A percentile compares a stretch with the other conserved stretches of the same genome.
Evolutionary conservation across 1,140 invertebrate species (phyloP).

Genomic region (Calosoma granatense): DNA sequence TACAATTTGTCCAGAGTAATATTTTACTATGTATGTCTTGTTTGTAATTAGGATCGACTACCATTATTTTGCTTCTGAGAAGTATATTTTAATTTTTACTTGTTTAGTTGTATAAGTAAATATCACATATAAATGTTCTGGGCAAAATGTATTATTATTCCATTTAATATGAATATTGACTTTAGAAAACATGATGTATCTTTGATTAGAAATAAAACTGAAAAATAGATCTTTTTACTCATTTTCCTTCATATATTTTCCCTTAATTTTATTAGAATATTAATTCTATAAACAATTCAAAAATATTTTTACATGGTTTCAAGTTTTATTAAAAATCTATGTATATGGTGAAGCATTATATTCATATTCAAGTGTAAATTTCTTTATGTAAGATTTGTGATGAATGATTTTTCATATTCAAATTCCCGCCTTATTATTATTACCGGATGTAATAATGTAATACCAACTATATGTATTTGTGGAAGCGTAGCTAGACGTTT

Average conservation of each 20-base stretch:
- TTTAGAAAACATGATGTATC: conserved; percentile 37
- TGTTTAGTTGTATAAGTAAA: conserved; percentile 15
- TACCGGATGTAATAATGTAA: too few relatives aligned
- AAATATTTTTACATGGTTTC: too few relatives aligned
- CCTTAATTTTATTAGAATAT: too few relatives aligned
- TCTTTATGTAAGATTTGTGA: not conserved
- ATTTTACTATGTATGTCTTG: not conserved
- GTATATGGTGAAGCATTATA: too few relatives aligned
- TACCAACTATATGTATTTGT: too few relatives aligned
- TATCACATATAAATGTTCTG: conserved; percentile 24
- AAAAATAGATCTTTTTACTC: conserved; percentile 2
- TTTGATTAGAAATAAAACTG: conserved; percentile 35
- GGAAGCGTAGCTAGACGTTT: too few relatives aligned
- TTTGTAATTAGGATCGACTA: conserved; percentile 5
- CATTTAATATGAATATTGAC: conserved; percentile 34
- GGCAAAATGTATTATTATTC: conserved; percentile 31
- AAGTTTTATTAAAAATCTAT: too few relatives aligned
- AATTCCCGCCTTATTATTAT: not conserved
- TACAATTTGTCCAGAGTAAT: conserved; percentile 29
- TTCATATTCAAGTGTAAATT: too few relatives aligned
- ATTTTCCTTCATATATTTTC: not conserved
- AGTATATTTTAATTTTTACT: conserved; percentile 17
- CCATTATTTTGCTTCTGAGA: conserved; percentile 29
- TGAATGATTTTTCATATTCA: not conserved
- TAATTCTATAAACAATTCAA: too few relatives aligned